phyloP scores from a whole-genome alignment of 1,140 invertebrate genomes.

The Pseudoatta argentina region DNA sequence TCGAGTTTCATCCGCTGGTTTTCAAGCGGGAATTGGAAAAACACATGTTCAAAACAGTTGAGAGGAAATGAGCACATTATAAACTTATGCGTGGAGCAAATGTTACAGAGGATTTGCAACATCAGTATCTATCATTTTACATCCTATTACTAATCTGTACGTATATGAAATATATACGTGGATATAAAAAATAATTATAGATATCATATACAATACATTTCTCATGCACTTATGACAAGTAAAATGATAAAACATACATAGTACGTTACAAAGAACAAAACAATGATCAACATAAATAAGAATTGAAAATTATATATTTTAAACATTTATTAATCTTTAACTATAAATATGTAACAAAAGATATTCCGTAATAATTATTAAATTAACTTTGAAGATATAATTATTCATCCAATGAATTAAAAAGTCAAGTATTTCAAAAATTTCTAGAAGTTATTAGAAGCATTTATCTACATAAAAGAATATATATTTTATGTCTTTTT shows the following conservation, averaged over 20 bases:
- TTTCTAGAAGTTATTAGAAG: neutral
- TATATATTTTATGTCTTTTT: neutral
- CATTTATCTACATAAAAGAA: neutral
- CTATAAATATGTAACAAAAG: neutral
- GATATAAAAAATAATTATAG: neutral
- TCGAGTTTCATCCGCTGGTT: slow-evolving; percentile 13
- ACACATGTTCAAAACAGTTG: neutral
- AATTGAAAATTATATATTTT: neutral
- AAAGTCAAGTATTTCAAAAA: neutral
- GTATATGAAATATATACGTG: neutral
- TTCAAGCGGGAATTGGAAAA: slow-evolving; percentile 2
- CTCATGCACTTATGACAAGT: neutral
- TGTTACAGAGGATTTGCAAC: neutral
- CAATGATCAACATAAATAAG: neutral
- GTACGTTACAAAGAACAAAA: neutral
- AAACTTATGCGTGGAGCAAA: neutral
- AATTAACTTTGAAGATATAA: neutral
- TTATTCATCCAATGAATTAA: neutral
- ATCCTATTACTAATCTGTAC: neutral
- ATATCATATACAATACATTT: neutral
- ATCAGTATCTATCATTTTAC: neutral
- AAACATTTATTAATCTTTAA: neutral
- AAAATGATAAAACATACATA: slow-evolving; percentile 2
- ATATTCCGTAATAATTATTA: neutral
- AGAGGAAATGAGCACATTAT: slow-evolving; percentile 17